Evolutionary conservation across 2,888 invertebrate genomes (phyloP), one percentile per base, ranked within the genome.

Genomic region (Pristionchus entomophagus): DNA sequence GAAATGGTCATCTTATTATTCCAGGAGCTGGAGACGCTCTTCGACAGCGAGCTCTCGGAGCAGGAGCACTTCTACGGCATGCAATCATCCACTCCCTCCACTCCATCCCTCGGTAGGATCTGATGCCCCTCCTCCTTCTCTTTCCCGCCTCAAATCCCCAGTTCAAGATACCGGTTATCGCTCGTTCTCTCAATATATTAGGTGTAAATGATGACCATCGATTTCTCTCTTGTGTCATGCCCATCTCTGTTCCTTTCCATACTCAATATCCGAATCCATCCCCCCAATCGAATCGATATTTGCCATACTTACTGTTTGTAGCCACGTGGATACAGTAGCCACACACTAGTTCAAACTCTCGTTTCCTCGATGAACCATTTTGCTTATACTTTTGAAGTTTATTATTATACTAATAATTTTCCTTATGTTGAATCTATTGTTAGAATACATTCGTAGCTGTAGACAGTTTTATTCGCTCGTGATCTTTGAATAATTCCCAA

Each of bases 1-100:
- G n/a, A 29, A 62, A 2, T 5, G 3, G 2, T 41, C 45, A 49
- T 49, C n/a, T n/a, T n/a, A n/a, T n/a, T 1, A 35, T 65, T 49
- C 10, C 86, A 92, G 92, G 88, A 87, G n/a, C 88, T 92, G 41
- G 92, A 92, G 88, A 86, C 88, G 56, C 88, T 89, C 65, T 92
- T 92, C 87, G 88, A 88, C 80, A 90, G 91, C n/a, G 92, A 92
- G 80, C 87, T 92, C 29, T 88, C 90, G 35, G 88, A 89, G 29
- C 92, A 92, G 77, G 90, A 91, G 85, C 88, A 90, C 45, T 92
- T 92, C 87, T 92, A 92, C 84, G 91, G 90, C 22, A 85, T 91
- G 73, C 73, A 77, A 14, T 56, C 85, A 5, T 85, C 85, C 14
- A 77, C 85, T 14, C 85, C 85, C 22, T 73, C 85, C 0, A 85